These are phyloP conservation scores for Hydropotes inermis DNA, from an alignment of 2,113 vertebrate species.

Conservation along the genomic window DNA sequence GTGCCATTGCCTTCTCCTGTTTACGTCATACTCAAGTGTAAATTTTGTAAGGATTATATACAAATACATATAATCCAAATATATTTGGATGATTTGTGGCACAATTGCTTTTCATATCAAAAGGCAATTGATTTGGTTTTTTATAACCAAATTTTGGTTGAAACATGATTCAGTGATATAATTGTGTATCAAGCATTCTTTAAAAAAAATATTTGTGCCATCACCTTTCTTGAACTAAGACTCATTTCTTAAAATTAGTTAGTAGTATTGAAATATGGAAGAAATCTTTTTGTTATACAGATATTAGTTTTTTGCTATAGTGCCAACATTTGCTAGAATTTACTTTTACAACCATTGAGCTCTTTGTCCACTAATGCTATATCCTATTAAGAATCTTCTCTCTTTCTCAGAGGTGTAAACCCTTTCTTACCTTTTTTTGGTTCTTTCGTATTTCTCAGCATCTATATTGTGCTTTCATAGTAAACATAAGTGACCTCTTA, in stretches of 20 bases:
- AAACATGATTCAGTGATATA: constrained; percentile 8
- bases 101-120: not conserved
- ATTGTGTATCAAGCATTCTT: not conserved
- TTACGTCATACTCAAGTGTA: not conserved
- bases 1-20: too few species aligned
- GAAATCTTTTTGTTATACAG: not conserved
- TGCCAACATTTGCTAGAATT: not conserved
- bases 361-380: not conserved
- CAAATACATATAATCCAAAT: not conserved
- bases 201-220: not conserved
- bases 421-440: not conserved
- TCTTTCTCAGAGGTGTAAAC: not conserved
- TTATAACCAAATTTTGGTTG: not conserved
- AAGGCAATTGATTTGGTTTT: not conserved
- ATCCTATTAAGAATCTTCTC: not conserved
- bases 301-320: not conserved
- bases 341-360: not conserved
- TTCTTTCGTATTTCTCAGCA: not conserved
- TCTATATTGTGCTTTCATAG: not conserved
- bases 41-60: constrained; percentile 3
- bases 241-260: constrained; percentile 35
- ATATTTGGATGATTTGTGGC: constrained; percentile 12
- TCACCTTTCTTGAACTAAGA: not conserved
- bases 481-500: constrained; percentile 27
- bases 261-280: not conserved